phyloP scores from a whole-genome alignment of 2,797 vertebrate genomes.

The Erithacus rubecula region DNA sequence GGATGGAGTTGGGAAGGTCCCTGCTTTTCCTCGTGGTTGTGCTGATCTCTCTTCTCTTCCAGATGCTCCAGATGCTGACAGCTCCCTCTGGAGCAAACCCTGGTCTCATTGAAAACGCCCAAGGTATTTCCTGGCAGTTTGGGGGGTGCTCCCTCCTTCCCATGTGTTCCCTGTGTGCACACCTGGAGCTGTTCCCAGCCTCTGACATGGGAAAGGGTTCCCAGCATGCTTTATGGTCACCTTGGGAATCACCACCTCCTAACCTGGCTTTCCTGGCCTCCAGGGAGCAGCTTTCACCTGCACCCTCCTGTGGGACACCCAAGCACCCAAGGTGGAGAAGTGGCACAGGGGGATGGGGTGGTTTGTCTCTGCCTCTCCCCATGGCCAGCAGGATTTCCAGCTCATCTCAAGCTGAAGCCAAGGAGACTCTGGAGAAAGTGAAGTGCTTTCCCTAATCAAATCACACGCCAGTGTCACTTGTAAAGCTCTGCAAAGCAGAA shows the following conservation, averaged over 20 bases:
- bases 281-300: neutral
- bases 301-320: neutral
- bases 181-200: neutral
- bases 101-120: neutral
- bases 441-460: constrained; percentile 57
- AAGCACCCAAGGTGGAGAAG: neutral
- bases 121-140: neutral
- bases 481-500: constrained; percentile 66
- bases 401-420: neutral
- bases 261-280: neutral
- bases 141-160: neutral
- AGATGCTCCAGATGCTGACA: fast-evolving
- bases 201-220: neutral
- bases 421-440: constrained; percentile 19
- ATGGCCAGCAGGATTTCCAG: neutral
- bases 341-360: neutral
- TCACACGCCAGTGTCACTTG: constrained; percentile 48
- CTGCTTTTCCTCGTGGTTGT: neutral
- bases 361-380: neutral
- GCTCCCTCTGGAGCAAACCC: neutral
- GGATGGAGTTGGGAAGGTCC: neutral
- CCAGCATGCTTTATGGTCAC: fast-evolving
- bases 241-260: neutral
- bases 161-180: fast-evolving
- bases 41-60: neutral